Conservation (phyloP, 2,113 vertebrate species). For the Rissa tridactyla region DNA sequence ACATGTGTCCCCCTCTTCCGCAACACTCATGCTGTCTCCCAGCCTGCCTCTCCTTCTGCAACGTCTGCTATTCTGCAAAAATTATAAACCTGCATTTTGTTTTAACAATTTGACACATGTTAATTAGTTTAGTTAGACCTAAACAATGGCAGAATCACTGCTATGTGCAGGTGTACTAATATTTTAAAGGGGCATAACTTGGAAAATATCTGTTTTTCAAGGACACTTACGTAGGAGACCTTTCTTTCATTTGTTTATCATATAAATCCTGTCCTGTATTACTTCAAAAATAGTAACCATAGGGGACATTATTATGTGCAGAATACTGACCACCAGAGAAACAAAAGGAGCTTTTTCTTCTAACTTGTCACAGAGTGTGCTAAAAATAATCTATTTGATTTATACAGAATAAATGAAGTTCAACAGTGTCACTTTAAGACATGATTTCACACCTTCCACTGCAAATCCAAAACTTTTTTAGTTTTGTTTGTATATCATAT, state of each 20-base stretch:
- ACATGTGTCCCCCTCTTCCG: rapidly evolving
- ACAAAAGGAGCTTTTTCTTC: neutral
- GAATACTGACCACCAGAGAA: neutral
- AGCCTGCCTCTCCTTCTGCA: neutral
- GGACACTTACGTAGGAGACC: neutral
- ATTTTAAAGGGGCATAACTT: neutral
- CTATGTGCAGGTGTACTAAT: neutral
- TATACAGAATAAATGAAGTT: neutral
- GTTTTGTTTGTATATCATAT: neutral
- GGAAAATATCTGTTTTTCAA: neutral
- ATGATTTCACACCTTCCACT: neutral
- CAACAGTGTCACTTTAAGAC: neutral
- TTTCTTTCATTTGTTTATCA: neutral
- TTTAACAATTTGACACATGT: neutral
- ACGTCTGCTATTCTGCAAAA: neutral
- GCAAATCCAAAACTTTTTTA: neutral
- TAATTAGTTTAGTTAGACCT: neutral
- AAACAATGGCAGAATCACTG: neutral
- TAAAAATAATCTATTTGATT: neutral
- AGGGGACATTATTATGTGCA: neutral
- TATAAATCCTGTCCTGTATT: neutral
- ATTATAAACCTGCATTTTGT: neutral
- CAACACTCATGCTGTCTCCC: rapidly evolving
- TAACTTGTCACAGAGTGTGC: neutral
- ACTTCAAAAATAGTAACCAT: neutral